Evolutionary conservation across 1,140 invertebrate species (phyloP), one percentile per base, ranked within the genome.

Genomic region (Drosophila prosaltans): DNA sequence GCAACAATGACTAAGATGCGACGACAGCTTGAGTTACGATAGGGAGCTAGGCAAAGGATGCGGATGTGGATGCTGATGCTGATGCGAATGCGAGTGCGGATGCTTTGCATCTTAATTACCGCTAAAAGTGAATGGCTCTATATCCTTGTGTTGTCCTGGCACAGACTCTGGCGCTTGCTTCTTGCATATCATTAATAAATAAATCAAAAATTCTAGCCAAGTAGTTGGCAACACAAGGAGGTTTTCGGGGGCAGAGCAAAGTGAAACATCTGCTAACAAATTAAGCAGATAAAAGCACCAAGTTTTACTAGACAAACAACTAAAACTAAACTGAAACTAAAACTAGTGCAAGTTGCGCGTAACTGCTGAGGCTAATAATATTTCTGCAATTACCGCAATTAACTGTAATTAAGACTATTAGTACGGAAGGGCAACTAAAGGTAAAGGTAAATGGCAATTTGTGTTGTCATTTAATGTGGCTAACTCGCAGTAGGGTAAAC

Each of bases 131-230:
- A 59, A 59, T 59, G 57, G 57, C 57, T 59, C 57, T 32, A 32
- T n/a, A 16, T 11, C 54, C 16, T 32, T 58, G 55, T 58, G 32
- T 16, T 36, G 57, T 59, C 57, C 57, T 59, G n/a, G 32, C 65
- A 51, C 54, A 54, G 75, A 71, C 72, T 66, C 69, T 71, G 66
- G 26, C 30, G 55, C 30, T 32, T n/a, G 71, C 62, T 64, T 76
- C 74, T 83, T 88, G 84, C 84, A 88, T 88, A 89, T 88, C 84
- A 88, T 88, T 88, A 88, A 88, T 88, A 89, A 84, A 88, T 88
- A 88, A 88, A 88, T 88, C 84, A 88, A 88, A 36, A 84, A 84
- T 89, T 88, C 69, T 84, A 60, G 66, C 71, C 84, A 61, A 89
- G 73, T 89, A 79, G 72, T 83, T 88, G 60, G 69, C 54, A 48